Percentiles rank a stretch among this genome's conserved stretches.
These are phyloP conservation scores for Aspidiotus destructor DNA, from an alignment of 2,888 invertebrate species.

Conservation along the genomic window DNA sequence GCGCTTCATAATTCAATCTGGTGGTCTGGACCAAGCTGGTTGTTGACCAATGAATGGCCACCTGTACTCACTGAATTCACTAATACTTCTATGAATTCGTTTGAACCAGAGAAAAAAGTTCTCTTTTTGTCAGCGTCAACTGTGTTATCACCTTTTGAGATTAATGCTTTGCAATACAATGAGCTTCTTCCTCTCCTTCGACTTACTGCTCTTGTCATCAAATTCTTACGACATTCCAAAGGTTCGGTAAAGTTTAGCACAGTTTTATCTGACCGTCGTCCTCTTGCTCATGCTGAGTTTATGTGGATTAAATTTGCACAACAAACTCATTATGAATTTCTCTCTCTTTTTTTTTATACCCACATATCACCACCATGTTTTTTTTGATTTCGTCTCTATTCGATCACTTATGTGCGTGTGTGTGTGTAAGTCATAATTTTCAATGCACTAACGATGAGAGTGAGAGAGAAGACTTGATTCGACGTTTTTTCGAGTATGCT, in stretches of 20 bases:
- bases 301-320: not conserved
- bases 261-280: not conserved
- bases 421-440: no score
- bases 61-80: not conserved
- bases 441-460: no score
- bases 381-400: no score
- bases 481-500: no score
- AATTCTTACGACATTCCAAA: not conserved
- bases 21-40: not conserved
- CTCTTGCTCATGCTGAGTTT: rapidly evolving
- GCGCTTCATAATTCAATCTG: not conserved
- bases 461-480: no score
- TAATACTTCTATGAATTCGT: no score
- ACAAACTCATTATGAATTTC: not conserved
- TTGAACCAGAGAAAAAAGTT: no score
- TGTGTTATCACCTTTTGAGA: not conserved
- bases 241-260: no score
- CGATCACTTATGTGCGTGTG: no score
- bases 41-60: not conserved
- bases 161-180: not conserved
- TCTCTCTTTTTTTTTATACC: no score
- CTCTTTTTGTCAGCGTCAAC: no score
- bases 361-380: no score
- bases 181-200: not conserved
- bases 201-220: not conserved